Evolutionary conservation across 2,888 invertebrate genomes (phyloP).

Genomic region (Acronicta aceris): DNA sequence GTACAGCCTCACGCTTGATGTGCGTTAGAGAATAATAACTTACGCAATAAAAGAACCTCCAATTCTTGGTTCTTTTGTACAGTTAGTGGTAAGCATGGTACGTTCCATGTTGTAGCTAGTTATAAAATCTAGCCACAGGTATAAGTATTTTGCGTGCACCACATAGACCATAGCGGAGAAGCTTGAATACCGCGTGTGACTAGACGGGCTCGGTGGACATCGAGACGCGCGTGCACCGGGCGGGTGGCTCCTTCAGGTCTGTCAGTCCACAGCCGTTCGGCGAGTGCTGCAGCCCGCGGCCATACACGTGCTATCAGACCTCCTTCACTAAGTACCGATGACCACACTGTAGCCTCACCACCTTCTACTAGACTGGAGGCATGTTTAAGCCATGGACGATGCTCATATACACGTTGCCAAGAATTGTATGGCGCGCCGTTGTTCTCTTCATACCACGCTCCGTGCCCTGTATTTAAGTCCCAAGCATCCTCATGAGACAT

Average conservation of each 20-base stretch:
- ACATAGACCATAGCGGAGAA: constrained; percentile 92
- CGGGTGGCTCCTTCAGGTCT: constrained; percentile 80
- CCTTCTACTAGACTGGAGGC: constrained; percentile 88
- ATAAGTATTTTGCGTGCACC: constrained; percentile 92
- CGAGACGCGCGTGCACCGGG: constrained; percentile 91
- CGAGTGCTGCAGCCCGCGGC: constrained; percentile 94
- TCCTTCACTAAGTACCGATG: constrained; percentile 91
- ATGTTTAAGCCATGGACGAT: constrained; percentile 90
- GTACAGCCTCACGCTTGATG: background rate
- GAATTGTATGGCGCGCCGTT: constrained; percentile 94
- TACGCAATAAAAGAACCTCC: background rate
- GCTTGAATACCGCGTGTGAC: constrained; percentile 89
- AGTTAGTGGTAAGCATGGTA: background rate
- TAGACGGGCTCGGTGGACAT: constrained; percentile 90
- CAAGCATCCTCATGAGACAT: constrained; percentile 95
- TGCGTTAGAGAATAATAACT: background rate
- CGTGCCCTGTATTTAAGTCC: constrained; percentile 95
- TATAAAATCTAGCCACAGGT: constrained; percentile 84
- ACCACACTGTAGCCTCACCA: constrained; percentile 95
- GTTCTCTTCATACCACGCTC: constrained; percentile 93
- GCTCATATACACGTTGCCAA: constrained; percentile 95
- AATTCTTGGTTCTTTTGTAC: background rate
- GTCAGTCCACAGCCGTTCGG: constrained; percentile 93
- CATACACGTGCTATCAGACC: constrained; percentile 93
- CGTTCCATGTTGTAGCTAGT: background rate